phyloP scores from a whole-genome alignment of 1,140 invertebrate genomes.

The Psilanteris sp. region DNA sequence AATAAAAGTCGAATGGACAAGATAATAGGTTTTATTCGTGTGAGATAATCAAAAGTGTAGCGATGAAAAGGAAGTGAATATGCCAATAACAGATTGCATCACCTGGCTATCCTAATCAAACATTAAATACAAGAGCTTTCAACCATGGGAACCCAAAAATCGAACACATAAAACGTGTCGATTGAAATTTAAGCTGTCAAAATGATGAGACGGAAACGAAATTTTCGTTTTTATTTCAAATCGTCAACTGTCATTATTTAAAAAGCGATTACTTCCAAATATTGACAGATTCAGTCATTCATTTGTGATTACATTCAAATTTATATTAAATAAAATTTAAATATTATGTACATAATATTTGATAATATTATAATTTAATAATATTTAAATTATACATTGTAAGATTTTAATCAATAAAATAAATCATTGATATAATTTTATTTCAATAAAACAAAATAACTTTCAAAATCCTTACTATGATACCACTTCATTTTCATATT shows the following conservation, averaged over 20 bases:
- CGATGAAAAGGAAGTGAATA: constrained; percentile 59
- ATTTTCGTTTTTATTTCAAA: constrained; percentile 14
- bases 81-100: constrained; percentile 58
- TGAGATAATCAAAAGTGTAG: constrained; percentile 63
- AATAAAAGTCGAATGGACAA: constrained; percentile 41
- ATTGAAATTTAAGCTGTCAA: constrained; percentile 31
- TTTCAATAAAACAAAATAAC: too few species aligned
- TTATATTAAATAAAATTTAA: too few species aligned
- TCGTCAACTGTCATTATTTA: background rate
- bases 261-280: constrained; percentile 3
- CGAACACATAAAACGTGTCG: constrained; percentile 43
- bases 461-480: too few species aligned
- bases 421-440: too few species aligned
- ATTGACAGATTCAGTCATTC: too few species aligned
- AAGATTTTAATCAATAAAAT: too few species aligned
- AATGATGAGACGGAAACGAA: constrained; percentile 6
- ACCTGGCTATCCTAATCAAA: constrained; percentile 79
- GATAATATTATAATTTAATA: too few species aligned
- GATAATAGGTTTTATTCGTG: constrained; percentile 61
- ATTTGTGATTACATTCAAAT: too few species aligned
- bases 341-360: too few species aligned
- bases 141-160: constrained; percentile 64
- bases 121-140: constrained; percentile 70
- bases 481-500: too few species aligned
- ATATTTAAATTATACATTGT: too few species aligned